Percentiles rank a stretch among this genome's conserved stretches.
phyloP scores from a whole-genome alignment of 2,888 invertebrate genomes.

The Adelognathus sp. region DNA sequence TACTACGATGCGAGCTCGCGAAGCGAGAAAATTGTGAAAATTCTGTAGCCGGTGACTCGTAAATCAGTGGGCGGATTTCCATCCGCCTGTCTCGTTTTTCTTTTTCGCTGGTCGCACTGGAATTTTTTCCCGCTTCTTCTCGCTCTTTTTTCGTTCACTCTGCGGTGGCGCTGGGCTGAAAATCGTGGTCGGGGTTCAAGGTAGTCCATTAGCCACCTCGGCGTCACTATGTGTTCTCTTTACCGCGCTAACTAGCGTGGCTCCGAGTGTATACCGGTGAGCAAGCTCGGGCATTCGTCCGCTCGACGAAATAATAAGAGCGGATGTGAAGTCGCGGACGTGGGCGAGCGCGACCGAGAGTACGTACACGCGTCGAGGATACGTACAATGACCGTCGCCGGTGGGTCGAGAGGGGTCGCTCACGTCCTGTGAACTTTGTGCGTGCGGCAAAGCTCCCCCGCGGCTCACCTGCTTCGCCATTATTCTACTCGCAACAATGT shows the following conservation, averaged over 20 bases:
- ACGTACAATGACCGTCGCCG: constrained; percentile 47
- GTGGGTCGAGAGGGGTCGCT: constrained; percentile 28
- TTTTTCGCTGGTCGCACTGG: constrained; percentile 21
- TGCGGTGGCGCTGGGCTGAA: constrained; percentile 31
- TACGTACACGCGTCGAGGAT: constrained; percentile 23
- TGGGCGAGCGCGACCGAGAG: constrained; percentile 9
- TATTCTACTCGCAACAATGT: constrained; percentile 73
- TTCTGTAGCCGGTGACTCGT: constrained; percentile 26
- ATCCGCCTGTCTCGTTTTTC: constrained; percentile 33
- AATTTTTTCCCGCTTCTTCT: constrained; percentile 4
- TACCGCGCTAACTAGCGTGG: constrained; percentile 10
- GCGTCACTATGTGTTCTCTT: constrained; percentile 23
- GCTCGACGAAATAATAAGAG: constrained; percentile 70
- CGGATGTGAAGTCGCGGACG: constrained; percentile 69
- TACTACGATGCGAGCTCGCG: neutral
- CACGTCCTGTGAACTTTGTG: constrained; percentile 18
- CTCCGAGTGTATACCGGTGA: constrained; percentile 26
- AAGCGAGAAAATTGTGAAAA: neutral
- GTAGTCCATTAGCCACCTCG: constrained; percentile 63
- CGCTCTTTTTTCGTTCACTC: constrained; percentile 49
- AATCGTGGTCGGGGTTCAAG: constrained; percentile 59
- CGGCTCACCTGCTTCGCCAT: constrained; percentile 63
- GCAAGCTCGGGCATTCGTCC: constrained; percentile 40
- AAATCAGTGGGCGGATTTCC: constrained; percentile 52
- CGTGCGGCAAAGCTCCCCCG: constrained; percentile 46